Percentiles rank a stretch among this genome's conserved stretches.
Conservation (phyloP, 2,797 vertebrate genomes). For the Dermochelys coriacea region DNA sequence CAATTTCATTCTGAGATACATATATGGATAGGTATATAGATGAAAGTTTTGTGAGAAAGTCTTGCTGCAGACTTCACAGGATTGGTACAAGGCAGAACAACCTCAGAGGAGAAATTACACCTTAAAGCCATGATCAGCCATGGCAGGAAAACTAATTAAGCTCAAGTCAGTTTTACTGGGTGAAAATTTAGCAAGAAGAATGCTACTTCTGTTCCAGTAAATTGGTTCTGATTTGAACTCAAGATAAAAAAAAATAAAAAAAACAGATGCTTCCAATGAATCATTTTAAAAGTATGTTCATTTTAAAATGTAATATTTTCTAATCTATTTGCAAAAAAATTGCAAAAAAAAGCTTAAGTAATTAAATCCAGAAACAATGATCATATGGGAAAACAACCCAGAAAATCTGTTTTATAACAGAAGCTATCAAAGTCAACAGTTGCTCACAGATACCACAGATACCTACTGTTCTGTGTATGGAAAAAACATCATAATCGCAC, state of each 20-base stretch:
- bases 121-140: fast-evolving
- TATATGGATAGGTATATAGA: background rate
- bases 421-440: background rate
- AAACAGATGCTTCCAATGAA: background rate
- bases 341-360: background rate
- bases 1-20: background rate
- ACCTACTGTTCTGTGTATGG: background rate
- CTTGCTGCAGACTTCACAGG: background rate
- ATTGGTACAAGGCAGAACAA: background rate
- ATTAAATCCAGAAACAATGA: background rate
- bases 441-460: background rate
- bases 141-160: background rate
- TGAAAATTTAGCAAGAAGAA: background rate
- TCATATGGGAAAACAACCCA: background rate
- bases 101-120: background rate
- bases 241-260: background rate
- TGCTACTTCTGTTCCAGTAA: background rate
- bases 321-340: background rate
- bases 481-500: background rate
- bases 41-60: background rate
- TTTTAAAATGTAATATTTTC: slow-evolving; percentile 1
- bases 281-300: background rate
- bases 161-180: background rate
- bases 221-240: background rate
- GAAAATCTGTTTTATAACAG: background rate